Evolutionary conservation across 2,888 invertebrate genomes (phyloP).

Genomic region (Rhagium mordax): DNA sequence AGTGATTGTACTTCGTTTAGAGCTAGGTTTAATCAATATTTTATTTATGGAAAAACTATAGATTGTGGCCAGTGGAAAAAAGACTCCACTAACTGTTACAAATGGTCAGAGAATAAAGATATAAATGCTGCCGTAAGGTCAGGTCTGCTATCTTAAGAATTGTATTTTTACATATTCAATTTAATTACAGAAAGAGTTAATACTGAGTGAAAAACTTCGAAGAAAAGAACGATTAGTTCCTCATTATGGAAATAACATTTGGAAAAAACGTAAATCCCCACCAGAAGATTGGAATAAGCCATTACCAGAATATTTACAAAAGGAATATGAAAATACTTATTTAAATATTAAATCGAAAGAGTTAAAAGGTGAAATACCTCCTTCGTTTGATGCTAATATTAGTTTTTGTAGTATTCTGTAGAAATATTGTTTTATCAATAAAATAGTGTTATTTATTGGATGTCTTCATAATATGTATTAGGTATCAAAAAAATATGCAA

Average conservation of each 20-base stretch:
- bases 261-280: conserved; percentile 83
- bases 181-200: conserved; percentile 68
- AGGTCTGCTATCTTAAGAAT: background rate
- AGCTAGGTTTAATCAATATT: conserved; percentile 89
- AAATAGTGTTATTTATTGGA: no score
- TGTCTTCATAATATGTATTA: no score
- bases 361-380: conserved; percentile 69
- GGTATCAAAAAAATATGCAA: no score
- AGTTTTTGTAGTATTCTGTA: conserved; percentile 52
- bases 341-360: conserved; percentile 78
- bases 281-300: conserved; percentile 88
- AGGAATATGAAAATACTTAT: conserved; percentile 79
- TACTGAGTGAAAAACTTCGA: conserved; percentile 81
- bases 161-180: background rate
- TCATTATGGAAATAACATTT: conserved; percentile 83
- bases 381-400: conserved; percentile 50
- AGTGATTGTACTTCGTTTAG: conserved; percentile 83
- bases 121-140: conserved; percentile 78
- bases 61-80: conserved; percentile 88
- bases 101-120: conserved; percentile 78
- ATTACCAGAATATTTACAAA: conserved; percentile 82
- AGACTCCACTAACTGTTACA: conserved; percentile 83
- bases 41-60: conserved; percentile 80
- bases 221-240: conserved; percentile 76
- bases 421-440: background rate